Conservation (phyloP, 1,140 invertebrate species). For the Pinna nobilis region DNA sequence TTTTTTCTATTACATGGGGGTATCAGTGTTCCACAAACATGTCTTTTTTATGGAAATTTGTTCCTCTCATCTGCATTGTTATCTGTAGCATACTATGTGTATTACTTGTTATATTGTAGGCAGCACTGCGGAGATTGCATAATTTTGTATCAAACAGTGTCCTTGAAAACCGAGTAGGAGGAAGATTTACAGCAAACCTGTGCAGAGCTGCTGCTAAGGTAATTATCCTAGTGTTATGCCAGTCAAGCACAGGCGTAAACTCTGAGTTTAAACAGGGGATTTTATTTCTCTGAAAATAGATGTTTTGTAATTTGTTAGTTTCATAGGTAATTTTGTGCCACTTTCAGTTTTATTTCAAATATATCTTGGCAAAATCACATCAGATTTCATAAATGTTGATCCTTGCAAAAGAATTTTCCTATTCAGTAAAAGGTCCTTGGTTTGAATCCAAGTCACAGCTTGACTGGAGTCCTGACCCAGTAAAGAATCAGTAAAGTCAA, state of each 20-base stretch:
- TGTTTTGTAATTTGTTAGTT: no score
- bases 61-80: background rate
- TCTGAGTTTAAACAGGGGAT: background rate
- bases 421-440: no score
- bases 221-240: background rate
- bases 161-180: conserved; percentile 88
- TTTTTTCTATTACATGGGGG: no score
- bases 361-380: no score
- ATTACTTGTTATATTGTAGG: conserved; percentile 75
- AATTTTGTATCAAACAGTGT: conserved; percentile 84
- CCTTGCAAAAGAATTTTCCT: no score
- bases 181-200: conserved; percentile 83
- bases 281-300: no score
- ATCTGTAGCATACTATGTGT: background rate
- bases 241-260: background rate
- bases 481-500: no score
- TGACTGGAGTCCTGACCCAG: no score
- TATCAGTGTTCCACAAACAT: background rate
- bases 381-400: no score
- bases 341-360: no score
- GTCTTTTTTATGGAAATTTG: background rate
- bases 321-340: no score
- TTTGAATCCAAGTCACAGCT: no score
- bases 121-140: conserved; percentile 84
- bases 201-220: conserved; percentile 83